Base-by-base conservation (phyloP, 2,797 vertebrate genomes). In the Hippoglossus hippoglossus region DNA sequence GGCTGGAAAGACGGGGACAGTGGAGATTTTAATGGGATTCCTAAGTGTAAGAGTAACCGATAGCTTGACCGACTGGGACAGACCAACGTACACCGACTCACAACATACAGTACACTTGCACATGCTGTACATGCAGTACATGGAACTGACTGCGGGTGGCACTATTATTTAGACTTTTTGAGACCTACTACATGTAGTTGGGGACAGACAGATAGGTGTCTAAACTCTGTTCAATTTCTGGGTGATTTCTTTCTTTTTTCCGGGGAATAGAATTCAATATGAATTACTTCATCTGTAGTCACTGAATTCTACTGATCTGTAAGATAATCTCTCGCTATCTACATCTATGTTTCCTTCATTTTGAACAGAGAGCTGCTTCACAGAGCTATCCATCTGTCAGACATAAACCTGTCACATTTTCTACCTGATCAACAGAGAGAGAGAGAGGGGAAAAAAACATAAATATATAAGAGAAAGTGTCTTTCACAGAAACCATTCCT, bases 311-410 rank as follows among this genome's bases (percentile, higher is more conserved):
- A 72, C 79, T 86, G 86, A 91, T 87, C 86, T 63, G 81, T 88
- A 75, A 79, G 71, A 75, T 87, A 85, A 80, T 86, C 77, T 86
- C 77, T 79, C 16, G 66, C 84, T 79, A 58, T 84, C 80, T 60
- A 67, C 87, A 80, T 89, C 87, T 75, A 44, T 82, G 86, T 83
- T 89, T 86, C 79, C 57, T 79, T 84, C 81, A 78, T 83, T 78
- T 72, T 69, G 71, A 90, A 84, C 85, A 81, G 74, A 88, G 81
- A 84, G 90, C 90, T 90, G 89, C 92, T 89, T 92, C 79, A 82
- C 84, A 84, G 80, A 91, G 79, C 82, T 88, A 52, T 86, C 68
- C 80, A 79, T 87, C 79, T 67, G 51, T 83, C 80, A 71, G 80
- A 84, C 69, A 60, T 87, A 63, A 75, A 88, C 79, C 82, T 85